Conservation (phyloP, 2,888 invertebrate genomes). For the Atethmia centrago region DNA sequence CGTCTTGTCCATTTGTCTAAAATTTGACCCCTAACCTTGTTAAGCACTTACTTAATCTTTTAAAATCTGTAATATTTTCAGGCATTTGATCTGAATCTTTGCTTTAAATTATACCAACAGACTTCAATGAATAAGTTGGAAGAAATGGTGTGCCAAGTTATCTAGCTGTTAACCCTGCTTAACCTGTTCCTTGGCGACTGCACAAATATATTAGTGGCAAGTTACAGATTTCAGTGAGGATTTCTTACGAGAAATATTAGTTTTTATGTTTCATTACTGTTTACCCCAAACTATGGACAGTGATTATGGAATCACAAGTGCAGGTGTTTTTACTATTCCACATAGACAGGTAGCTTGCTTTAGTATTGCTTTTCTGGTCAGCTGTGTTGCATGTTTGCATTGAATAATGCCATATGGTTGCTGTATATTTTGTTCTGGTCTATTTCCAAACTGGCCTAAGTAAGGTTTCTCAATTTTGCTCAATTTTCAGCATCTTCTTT, state of each 20-base stretch:
- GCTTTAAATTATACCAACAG: constrained; percentile 40
- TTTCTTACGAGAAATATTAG: constrained; percentile 33
- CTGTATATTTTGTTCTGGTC: constrained; percentile 23
- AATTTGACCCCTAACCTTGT: background rate
- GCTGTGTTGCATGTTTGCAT: constrained; percentile 45
- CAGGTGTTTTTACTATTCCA: constrained; percentile 56
- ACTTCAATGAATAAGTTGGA: constrained; percentile 37
- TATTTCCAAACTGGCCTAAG: background rate
- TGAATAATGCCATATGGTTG: constrained; percentile 25
- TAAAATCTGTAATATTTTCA: constrained; percentile 40
- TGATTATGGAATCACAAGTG: constrained; percentile 48
- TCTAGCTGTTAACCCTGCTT: constrained; percentile 42
- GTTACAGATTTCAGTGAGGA: constrained; percentile 56
- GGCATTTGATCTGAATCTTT: constrained; percentile 50
- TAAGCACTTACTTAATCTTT: constrained; percentile 13
- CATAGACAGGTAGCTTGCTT: constrained; percentile 29
- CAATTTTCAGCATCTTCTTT: constrained; percentile 12
- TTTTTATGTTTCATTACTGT: constrained; percentile 29
- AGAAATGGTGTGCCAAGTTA: constrained; percentile 46
- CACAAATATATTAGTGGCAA: constrained; percentile 53
- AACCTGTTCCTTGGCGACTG: constrained; percentile 54
- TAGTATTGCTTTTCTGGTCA: constrained; percentile 47
- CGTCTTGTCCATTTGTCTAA: background rate
- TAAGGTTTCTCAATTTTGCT: constrained; percentile 25
- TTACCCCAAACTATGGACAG: constrained; percentile 32